Evolutionary conservation across 1,140 invertebrate genomes (phyloP), one percentile per base, ranked within the genome.

Genomic region (Bombus breviceps): DNA sequence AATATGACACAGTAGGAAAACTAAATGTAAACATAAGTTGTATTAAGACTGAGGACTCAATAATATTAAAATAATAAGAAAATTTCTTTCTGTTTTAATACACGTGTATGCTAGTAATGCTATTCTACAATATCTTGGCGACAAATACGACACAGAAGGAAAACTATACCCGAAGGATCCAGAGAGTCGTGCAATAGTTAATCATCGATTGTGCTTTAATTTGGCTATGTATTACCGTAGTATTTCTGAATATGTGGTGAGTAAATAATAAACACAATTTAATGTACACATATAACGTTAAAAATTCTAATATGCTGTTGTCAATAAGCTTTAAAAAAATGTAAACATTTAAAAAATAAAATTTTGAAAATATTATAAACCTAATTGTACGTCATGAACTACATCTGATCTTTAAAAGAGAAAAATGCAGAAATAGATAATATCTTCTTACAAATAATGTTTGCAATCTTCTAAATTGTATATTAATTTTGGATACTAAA

Each of bases 121-220:
- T 0, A 98, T 98, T 91, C 93, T 97, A 77, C 97, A 97, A 93
- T 98, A 98, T 93, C 92, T 98, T 75, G 97, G 96, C 68, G 97
- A 97, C 64, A 97, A 97, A 92, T 98, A 97, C 89, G 96, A 95
- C 43, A 96, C 96, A 59, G 95, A 96, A 22, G 95, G 96, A 22
- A 94, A 95, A 57, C 93, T 98, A 0, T 98, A 98, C 93, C 97
- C 97, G 0, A 96, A 96, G 88, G 97, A 97, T 73, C 94, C 96
- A 10, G 96, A 96, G 93, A 87, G 93, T 91, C 95, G 97, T 72
- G 97, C 97, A 0, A 91, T 97, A 53, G 96, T 98, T 2, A 98
- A 98, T 93, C 97, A 97, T 90, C 95, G 97, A 6, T 92, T 98
- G 18, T 97, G 97, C 89, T 98, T 98, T 91, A 97, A 98, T 93